phyloP scores from a whole-genome alignment of 2,797 vertebrate species.

The Sebastes trivittatus region DNA sequence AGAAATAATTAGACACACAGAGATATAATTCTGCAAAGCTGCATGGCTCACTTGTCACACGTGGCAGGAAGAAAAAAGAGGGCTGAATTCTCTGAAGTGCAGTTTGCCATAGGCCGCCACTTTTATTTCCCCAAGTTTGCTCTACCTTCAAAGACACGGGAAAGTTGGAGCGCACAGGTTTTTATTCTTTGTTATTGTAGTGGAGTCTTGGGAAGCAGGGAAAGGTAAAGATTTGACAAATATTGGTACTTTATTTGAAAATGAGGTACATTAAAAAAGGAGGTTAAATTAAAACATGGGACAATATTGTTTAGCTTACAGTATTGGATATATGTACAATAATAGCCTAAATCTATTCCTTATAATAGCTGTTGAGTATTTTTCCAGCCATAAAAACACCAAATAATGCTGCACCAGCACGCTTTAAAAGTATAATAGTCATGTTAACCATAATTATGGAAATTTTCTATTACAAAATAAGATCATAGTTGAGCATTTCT shows the following conservation, averaged over 20 bases:
- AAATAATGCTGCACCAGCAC: neutral
- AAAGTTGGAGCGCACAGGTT: conserved; percentile 43
- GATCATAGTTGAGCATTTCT: neutral
- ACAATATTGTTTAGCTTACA: neutral
- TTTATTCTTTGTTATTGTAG: conserved; percentile 44
- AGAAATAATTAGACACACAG: conserved; percentile 84
- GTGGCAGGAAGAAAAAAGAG: conserved; percentile 63
- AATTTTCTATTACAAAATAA: conserved; percentile 3
- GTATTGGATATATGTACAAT: neutral
- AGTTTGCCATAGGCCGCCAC: conserved; percentile 72
- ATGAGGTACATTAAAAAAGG: neutral
- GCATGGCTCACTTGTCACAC: conserved; percentile 78
- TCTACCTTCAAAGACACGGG: conserved; percentile 74
- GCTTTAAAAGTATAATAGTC: neutral
- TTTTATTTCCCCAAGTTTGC: conserved; percentile 79
- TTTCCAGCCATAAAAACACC: neutral
- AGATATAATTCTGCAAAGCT: conserved; percentile 79
- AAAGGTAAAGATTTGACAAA: neutral
- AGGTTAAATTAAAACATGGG: neutral
- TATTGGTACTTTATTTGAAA: conserved; percentile 17
- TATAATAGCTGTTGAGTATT: neutral
- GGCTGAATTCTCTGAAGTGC: conserved; percentile 74
- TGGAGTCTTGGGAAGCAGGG: conserved; percentile 13
- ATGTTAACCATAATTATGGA: neutral
- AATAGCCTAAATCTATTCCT: neutral